Percentiles rank a stretch among this genome's conserved stretches.
phyloP scores from a whole-genome alignment of 2,888 invertebrate genomes.

The Ptychoptera albimana region DNA sequence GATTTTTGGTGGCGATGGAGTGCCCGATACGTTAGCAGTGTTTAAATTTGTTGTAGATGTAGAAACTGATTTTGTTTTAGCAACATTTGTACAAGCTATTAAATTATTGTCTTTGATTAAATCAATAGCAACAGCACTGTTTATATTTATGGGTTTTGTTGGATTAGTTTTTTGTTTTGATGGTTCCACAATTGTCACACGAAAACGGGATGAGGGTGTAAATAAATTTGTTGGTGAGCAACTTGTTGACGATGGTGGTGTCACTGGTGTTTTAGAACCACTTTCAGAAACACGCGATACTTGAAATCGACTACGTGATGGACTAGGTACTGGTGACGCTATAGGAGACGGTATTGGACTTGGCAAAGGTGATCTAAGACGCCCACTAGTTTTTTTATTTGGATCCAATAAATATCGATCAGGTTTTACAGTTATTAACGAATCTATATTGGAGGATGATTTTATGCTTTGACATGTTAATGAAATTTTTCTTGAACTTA shows the following conservation, averaged over 20 bases:
- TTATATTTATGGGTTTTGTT: neutral
- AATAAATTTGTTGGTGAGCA: conserved; percentile 6
- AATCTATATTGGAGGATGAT: conserved; percentile 28
- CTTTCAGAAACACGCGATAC: conserved; percentile 28
- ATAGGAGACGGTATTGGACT: conserved; percentile 47
- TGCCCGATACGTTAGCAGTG: conserved; percentile 11
- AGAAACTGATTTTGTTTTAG: neutral
- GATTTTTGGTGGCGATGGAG: conserved; percentile 19
- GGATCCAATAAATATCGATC: conserved; percentile 16
- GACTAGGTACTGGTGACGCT: conserved; percentile 47
- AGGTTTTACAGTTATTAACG: conserved; percentile 15
- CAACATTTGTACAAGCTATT: neutral
- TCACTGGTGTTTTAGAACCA: conserved; percentile 17
- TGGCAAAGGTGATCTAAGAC: conserved; percentile 51
- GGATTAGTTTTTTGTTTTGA: neutral
- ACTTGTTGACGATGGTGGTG: conserved; percentile 19
- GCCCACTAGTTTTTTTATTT: conserved; percentile 24
- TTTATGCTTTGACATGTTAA: conserved; percentile 48
- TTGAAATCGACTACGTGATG: conserved; percentile 30
- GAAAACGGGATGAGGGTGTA: conserved; percentile 8
- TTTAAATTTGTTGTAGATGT: conserved; percentile 1
- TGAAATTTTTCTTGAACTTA: conserved; percentile 47
- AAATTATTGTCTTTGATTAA: no score
- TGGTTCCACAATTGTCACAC: conserved; percentile 12
- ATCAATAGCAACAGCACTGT: neutral